A percentile compares a stretch with the other conserved stretches of the same genome.
Evolutionary conservation across 2,797 vertebrate species (phyloP).

Genomic region (Prunella strophiata): DNA sequence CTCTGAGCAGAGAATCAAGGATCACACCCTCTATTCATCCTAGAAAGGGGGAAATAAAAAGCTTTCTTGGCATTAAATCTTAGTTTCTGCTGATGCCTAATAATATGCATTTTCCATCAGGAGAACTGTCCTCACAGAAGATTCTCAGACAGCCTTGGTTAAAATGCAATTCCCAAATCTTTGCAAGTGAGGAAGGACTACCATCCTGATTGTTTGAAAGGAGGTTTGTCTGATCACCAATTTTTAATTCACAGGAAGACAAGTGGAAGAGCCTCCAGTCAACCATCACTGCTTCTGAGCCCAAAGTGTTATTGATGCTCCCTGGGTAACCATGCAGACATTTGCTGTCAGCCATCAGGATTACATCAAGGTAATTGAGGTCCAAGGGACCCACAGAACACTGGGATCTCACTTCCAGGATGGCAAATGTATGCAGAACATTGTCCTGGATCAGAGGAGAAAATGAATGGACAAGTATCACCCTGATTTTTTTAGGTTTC

Average conservation of each 20-base stretch:
- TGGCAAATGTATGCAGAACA: neutral
- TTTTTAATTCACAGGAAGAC: neutral
- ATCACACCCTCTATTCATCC: neutral
- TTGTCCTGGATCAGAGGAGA: neutral
- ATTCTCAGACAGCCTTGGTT: neutral
- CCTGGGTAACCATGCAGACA: neutral
- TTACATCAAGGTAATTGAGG: neutral
- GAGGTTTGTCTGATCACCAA: neutral
- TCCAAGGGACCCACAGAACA: neutral
- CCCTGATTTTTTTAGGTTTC: no score
- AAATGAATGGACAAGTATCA: neutral
- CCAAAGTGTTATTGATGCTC: neutral
- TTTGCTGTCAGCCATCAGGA: neutral
- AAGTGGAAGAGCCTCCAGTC: neutral
- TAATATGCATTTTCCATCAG: rapidly evolving
- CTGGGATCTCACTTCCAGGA: neutral
- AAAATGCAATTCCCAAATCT: neutral
- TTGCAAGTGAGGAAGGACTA: neutral
- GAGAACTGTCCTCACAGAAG: neutral
- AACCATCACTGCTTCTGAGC: neutral
- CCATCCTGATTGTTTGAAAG: neutral
- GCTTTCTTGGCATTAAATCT: neutral
- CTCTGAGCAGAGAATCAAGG: neutral
- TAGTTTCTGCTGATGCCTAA: neutral
- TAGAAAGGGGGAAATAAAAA: neutral